Percentiles rank a stretch among this genome's conserved stretches.
Evolutionary conservation across 2,113 vertebrate genomes (phyloP).

Genomic region (Seriola dumerili): DNA sequence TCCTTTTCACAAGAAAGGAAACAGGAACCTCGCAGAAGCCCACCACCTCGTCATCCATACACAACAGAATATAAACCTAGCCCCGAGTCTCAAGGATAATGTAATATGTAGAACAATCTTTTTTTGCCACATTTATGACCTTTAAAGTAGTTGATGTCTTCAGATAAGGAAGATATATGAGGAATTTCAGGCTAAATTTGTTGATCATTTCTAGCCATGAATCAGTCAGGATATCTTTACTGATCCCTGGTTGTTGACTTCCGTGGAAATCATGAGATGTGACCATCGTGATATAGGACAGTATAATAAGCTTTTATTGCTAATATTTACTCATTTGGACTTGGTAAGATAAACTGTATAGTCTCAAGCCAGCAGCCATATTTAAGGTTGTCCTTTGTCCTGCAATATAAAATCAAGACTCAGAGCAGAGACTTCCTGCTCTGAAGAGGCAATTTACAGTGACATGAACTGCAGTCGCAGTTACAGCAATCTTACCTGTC

Average conservation of each 20-base stretch:
- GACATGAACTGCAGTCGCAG: background rate
- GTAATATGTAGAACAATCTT: slow-evolving; percentile 13
- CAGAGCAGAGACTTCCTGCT: slow-evolving; percentile 21
- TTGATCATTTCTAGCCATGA: background rate
- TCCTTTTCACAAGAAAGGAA: slow-evolving; percentile 49
- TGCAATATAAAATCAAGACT: background rate
- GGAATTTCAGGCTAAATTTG: background rate
- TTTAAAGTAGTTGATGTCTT: background rate
- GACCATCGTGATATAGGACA: background rate
- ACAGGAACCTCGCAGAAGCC: slow-evolving; percentile 31
- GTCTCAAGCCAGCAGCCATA: background rate
- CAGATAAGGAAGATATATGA: background rate
- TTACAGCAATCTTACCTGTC: slow-evolving; percentile 87
- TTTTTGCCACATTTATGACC: slow-evolving; percentile 4
- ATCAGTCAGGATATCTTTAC: background rate
- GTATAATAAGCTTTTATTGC: background rate
- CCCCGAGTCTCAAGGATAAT: background rate
- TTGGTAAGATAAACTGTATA: background rate
- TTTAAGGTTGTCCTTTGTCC: slow-evolving; percentile 9
- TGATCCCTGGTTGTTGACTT: background rate
- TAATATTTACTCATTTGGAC: background rate
- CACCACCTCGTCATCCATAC: background rate
- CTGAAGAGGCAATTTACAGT: slow-evolving; percentile 13
- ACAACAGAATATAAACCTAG: background rate
- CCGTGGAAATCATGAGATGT: background rate